These are phyloP conservation scores for Argyra leucocephala DNA, from an alignment of 2,888 invertebrate genomes.

Conservation along the genomic window DNA sequence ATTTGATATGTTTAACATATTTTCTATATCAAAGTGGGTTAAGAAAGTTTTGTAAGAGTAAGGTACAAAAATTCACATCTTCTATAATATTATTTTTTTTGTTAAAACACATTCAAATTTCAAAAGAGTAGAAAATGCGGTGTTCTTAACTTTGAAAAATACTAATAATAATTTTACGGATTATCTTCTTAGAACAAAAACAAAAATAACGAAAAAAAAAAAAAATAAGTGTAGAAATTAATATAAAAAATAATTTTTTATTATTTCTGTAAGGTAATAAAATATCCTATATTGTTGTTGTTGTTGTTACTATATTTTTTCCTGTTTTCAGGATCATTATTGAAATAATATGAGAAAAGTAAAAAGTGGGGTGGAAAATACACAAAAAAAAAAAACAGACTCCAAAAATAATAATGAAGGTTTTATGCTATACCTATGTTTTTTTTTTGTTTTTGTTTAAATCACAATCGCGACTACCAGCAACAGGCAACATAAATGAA, in stretches of 20 bases:
- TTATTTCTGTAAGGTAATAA: slow-evolving; percentile 3
- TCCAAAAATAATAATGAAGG: neutral
- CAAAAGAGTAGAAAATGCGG: too few relatives aligned
- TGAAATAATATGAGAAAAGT: neutral
- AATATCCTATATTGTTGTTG: neutral
- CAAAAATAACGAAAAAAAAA: neutral
- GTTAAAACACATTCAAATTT: too few relatives aligned
- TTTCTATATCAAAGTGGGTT: neutral
- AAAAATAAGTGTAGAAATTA: neutral
- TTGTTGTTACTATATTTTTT: too few relatives aligned
- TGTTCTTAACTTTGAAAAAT: neutral
- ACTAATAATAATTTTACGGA: neutral
- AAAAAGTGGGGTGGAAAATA: neutral
- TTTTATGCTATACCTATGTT: too few relatives aligned
- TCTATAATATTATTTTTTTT: too few relatives aligned
- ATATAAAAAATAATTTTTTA: neutral
- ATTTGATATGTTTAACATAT: neutral
- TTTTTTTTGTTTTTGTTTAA: too few relatives aligned
- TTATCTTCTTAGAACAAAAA: neutral
- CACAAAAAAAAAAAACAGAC: neutral
- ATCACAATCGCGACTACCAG: neutral
- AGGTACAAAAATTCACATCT: too few relatives aligned
- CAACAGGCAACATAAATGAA: neutral
- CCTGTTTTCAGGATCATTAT: too few relatives aligned
- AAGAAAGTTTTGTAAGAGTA: too few relatives aligned